phyloP scores from a whole-genome alignment of 2,113 vertebrate genomes.

The Oryzias javanicus region DNA sequence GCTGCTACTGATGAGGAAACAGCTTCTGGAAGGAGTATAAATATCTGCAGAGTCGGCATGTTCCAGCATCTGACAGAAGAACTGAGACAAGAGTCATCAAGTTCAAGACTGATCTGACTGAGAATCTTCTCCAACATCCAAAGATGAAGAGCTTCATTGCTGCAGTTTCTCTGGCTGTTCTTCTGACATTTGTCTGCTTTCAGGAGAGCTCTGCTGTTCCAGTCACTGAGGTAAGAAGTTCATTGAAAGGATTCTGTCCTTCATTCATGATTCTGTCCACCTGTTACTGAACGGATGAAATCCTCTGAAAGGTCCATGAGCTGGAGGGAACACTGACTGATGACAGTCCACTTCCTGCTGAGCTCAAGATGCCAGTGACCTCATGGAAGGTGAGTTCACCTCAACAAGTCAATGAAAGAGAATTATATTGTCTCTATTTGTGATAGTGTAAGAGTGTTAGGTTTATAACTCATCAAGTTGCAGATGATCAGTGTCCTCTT shows the following conservation, averaged over 20 bases:
- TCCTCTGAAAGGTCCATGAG: not conserved
- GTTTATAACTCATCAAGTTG: too few relatives aligned
- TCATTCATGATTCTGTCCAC: not conserved
- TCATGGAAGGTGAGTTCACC: not conserved
- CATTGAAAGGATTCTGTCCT: not conserved
- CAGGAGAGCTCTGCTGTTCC: slow-evolving; percentile 37
- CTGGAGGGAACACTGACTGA: not conserved
- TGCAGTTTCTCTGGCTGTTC: slow-evolving; percentile 31
- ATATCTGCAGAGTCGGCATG: not conserved
- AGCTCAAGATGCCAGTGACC: not conserved
- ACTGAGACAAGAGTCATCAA: too few relatives aligned
- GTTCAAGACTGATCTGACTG: too few relatives aligned
- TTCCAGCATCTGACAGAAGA: not conserved
- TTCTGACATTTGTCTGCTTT: slow-evolving; percentile 42
- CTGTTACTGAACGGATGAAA: not conserved
- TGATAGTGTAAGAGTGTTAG: too few relatives aligned
- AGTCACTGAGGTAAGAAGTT: slow-evolving; percentile 39
- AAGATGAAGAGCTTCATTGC: slow-evolving; percentile 25
- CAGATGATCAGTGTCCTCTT: not conserved
- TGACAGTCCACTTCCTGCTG: not conserved
- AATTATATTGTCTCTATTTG: too few relatives aligned
- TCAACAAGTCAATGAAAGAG: not conserved
- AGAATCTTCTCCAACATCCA: not conserved
- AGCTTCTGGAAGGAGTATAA: slow-evolving; percentile 5
- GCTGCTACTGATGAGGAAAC: slow-evolving; percentile 5